phyloP scores from a whole-genome alignment of 2,888 invertebrate species.

The Clivina fossor region DNA sequence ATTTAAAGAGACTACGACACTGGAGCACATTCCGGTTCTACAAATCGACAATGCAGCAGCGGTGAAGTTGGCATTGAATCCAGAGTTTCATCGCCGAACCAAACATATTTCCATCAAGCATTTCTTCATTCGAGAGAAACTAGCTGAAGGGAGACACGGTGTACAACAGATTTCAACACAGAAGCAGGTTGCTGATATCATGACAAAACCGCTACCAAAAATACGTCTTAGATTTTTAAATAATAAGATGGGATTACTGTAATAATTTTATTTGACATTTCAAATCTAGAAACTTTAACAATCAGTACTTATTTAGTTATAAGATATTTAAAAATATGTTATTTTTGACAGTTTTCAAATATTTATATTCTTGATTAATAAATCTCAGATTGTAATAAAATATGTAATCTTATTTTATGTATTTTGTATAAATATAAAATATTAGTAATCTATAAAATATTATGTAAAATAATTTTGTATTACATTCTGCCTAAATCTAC shows the following conservation, averaged over 20 bases:
- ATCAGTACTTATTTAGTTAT: too few species aligned
- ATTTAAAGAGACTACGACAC: constrained; percentile 40
- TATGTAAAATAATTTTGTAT: too few species aligned
- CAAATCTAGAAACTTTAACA: too few species aligned
- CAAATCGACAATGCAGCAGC: constrained; percentile 44
- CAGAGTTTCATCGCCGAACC: constrained; percentile 10
- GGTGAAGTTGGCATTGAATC: constrained; percentile 36
- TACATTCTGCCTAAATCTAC: too few species aligned
- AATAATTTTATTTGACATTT: too few species aligned
- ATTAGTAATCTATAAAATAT: too few species aligned
- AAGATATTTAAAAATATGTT: too few species aligned
- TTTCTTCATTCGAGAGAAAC: constrained; percentile 10
- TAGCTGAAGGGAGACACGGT: constrained; percentile 25
- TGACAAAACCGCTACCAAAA: constrained; percentile 41
- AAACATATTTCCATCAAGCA: constrained; percentile 7
- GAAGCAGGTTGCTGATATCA: constrained; percentile 42
- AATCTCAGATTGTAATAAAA: too few species aligned
- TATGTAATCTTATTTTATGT: too few species aligned
- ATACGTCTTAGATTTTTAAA: constrained; percentile 34
- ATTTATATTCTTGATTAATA: too few species aligned
- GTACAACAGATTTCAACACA: constrained; percentile 41
- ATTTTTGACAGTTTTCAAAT: too few species aligned
- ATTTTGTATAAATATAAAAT: too few species aligned
- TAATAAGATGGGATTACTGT: constrained; percentile 37
- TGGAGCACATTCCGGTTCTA: constrained; percentile 39